Evolutionary conservation across 2,797 vertebrate genomes (phyloP), one percentile per base, ranked within the genome.

Genomic region (Telmatherina bonti): DNA sequence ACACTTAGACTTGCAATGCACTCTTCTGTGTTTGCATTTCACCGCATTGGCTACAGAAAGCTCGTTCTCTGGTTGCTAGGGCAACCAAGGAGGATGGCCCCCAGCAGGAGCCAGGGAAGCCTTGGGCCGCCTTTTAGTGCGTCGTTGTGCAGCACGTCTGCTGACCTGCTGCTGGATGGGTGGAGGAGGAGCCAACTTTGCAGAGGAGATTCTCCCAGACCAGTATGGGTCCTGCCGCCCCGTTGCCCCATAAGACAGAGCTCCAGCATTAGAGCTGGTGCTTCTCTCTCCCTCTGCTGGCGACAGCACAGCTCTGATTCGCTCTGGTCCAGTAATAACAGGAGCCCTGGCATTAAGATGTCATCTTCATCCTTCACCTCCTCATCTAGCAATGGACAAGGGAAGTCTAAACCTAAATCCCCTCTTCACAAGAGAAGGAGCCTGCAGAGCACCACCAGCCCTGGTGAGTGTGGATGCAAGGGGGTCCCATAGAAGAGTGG

Each of bases 381-480:
- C 66, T 78, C 79, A 59, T 51, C 30, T 36, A 67, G 35, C 36
- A 80, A 92, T 80, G 87, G 78, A 81, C 86, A 90, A 73, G 91
- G 85, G 67, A 92, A 90, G 62, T 63, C 77, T 62, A 91, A 90
- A 76, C 70, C 89, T 84, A 95, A 91, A 86, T 93, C 89, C 22
- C 89, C 92, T 61, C 92, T 95, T 85, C 92, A 90, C 82, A 96
- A 96, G 91, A 93, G 95, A 85, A 94, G 92, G 72, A 95, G 94
- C 82, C 89, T 95, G 78, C 96, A 96, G 90, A 92, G 91, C 83
- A 89, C 93, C 70, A 87, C 85, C 86, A 92, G 93, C 68, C 89
- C 95, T 77, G 96, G 96, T 96, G 93, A 96, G 96, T 93, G 76
- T 79, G 41, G 20, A 61, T 18, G 55, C 16, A 62, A 51, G 56